Conservation (phyloP, 2,113 vertebrate species). For the Microtus richardsoni region DNA sequence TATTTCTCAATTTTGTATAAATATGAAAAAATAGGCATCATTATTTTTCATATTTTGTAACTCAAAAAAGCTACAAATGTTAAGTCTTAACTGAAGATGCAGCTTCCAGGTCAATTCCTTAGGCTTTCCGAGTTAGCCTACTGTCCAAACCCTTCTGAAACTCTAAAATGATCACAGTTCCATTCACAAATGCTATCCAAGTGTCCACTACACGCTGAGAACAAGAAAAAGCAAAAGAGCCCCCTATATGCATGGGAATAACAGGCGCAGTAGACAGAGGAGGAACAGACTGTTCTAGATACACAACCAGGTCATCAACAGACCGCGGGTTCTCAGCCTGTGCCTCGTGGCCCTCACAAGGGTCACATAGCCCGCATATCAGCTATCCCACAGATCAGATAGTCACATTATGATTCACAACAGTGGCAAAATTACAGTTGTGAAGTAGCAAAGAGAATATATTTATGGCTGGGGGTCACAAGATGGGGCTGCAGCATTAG, state of each 20-base stretch:
- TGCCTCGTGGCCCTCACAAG: not conserved
- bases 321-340: not conserved
- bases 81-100: not conserved
- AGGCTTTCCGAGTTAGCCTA: not conserved
- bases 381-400: not conserved
- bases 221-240: not conserved
- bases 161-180: not conserved
- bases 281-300: not conserved
- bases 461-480: not conserved
- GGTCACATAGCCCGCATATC: not conserved
- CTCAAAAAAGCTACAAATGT: not conserved
- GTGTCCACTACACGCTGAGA: not conserved
- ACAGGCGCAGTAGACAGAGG: fast-evolving
- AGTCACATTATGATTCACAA: not conserved
- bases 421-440: not conserved
- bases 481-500: too few species aligned
- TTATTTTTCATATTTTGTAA: slow-evolving; percentile 7
- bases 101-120: not conserved
- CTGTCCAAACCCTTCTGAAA: not conserved
- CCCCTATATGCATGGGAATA: not conserved
- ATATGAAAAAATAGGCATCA: not conserved
- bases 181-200: not conserved
- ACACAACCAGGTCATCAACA: too few species aligned
- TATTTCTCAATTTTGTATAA: not conserved
- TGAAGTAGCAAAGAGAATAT: not conserved